Conservation (phyloP, 2,888 invertebrate species). For the Tuta absoluta region DNA sequence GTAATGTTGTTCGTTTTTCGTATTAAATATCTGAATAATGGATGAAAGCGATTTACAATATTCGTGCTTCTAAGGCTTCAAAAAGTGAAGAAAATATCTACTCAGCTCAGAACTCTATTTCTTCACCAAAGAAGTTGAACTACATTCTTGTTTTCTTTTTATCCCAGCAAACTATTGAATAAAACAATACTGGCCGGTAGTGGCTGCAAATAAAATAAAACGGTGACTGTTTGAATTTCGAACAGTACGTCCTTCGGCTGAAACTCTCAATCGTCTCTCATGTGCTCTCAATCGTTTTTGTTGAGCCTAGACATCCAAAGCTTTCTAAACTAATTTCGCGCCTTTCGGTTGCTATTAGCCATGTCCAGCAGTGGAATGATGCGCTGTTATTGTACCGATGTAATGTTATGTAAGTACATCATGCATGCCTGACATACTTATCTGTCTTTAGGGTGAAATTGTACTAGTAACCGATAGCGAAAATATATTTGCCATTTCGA, state of each 20-base stretch:
- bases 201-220: neutral
- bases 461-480: no score
- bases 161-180: neutral
- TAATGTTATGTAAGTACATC: neutral
- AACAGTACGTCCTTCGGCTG: neutral
- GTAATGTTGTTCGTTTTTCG: constrained; percentile 1
- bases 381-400: no score
- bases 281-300: no score
- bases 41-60: neutral
- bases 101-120: no score
- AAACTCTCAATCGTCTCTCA: neutral
- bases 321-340: constrained; percentile 5
- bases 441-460: no score
- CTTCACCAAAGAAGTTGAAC: neutral
- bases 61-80: neutral
- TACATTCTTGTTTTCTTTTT: neutral
- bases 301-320: neutral
- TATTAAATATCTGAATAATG: constrained; percentile 5
- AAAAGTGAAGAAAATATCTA: no score
- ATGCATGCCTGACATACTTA: no score
- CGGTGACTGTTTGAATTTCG: neutral
- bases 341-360: neutral
- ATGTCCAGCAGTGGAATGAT: no score
- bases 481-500: no score
- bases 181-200: neutral